Percentiles rank a stretch among this genome's conserved stretches.
phyloP scores from a whole-genome alignment of 2,888 invertebrate genomes.

The Synergus itoensis region DNA sequence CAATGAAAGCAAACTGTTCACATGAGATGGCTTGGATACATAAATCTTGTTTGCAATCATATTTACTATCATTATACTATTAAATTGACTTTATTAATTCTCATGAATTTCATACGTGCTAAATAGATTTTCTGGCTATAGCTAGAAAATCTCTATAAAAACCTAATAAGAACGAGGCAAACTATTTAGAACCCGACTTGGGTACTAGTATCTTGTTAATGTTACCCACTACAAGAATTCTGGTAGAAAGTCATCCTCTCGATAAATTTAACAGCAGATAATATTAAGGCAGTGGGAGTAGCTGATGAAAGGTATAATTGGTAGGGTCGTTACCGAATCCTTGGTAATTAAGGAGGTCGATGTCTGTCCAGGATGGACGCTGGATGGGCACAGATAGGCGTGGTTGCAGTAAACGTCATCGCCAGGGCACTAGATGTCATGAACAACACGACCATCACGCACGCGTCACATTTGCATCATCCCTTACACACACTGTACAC shows the following conservation, averaged over 20 bases:
- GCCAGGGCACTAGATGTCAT: constrained; percentile 76
- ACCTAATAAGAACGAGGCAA: no score
- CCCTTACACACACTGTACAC: constrained; percentile 54
- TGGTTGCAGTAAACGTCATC: constrained; percentile 76
- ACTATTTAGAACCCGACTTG: no score
- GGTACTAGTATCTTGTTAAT: no score
- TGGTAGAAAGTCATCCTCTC: background rate
- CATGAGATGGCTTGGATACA: background rate
- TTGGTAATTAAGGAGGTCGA: constrained; percentile 70
- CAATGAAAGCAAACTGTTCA: constrained; percentile 9
- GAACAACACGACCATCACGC: constrained; percentile 66
- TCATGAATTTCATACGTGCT: background rate
- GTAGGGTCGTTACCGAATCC: constrained; percentile 58
- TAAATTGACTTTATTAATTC: background rate
- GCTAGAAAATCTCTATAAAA: no score
- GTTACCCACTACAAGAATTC: no score
- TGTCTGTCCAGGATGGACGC: constrained; percentile 64
- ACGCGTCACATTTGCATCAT: constrained; percentile 74
- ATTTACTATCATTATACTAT: background rate
- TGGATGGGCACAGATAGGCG: constrained; percentile 60
- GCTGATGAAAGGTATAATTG: constrained; percentile 54
- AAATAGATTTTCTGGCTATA: no score
- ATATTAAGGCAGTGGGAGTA: constrained; percentile 6
- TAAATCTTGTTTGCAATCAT: background rate
- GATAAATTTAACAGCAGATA: background rate